Base-by-base conservation (phyloP, 2,888 invertebrate species). In the Drosophila gaucha region DNA sequence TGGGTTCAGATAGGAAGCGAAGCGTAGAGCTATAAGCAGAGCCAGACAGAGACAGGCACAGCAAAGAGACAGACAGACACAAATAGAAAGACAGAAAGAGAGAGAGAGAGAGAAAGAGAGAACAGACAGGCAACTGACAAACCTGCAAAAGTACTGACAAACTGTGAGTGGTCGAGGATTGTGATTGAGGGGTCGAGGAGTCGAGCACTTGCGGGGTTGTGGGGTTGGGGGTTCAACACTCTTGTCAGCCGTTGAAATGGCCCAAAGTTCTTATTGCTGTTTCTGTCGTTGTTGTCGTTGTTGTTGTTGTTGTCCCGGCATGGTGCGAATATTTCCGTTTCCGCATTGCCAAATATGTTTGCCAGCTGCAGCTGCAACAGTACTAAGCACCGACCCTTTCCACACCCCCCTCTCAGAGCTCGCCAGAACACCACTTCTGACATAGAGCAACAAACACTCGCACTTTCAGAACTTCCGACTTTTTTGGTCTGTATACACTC, bases 251-350 rank as follows among this genome's bases (percentile, higher is more conserved):
- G 75, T 73, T 78, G 82, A 79, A 76, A 80, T 74, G 78, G 80
- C 74, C 58, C 66, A 56, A 80, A 85, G 83, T 83, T 77, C 64
- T 79, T 59, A 68, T 63, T 78, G 63, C 64, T 67, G 58, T 58
- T 52, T 14, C 14, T 30, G 28, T 10, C 28, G 59, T 44, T 63
- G 49, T 36, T 44, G 49, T 36, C 39, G 60, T 43, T 62, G 39
- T 39, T 62, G 52, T 16, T 62, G 60, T 63, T 82, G 84, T 77
- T 84, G 85, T 78, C 80, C 76, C 67, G 68, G 65, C 79, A 68
- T 85, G 75, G 88, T 86, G 89, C 79, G 86, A 88, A 87, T 87
- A 87, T 87, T 88, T 87, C 87, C 89, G 84, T 73, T 88, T 88
- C 89, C 84, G 89, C 76, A 82, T 82, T 77, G 80, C 84, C 82